Conservation (phyloP, 2,113 vertebrate genomes). For the Pterocles orientalis region DNA sequence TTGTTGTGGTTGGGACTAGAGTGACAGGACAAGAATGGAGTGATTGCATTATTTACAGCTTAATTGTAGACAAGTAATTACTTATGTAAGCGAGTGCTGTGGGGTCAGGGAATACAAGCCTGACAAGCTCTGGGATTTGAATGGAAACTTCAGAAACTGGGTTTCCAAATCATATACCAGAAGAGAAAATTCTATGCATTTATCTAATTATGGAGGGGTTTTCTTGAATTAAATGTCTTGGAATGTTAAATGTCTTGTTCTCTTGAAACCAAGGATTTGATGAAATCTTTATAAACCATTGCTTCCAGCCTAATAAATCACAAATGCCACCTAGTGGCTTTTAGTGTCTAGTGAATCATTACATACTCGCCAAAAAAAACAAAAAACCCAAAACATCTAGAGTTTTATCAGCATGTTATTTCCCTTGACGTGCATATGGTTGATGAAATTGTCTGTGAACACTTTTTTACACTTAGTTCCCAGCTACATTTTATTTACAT, state of each 20-base stretch:
- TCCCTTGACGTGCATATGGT: background rate
- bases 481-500: background rate
- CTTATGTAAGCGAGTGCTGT: conserved; percentile 69
- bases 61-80: conserved; percentile 84
- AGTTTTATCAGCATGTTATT: background rate
- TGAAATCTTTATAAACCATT: conserved; percentile 42
- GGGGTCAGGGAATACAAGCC: conserved; percentile 70
- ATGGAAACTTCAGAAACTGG: conserved; percentile 50
- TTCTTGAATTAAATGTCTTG: conserved; percentile 59
- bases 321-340: conserved; percentile 83
- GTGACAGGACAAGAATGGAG: conserved; percentile 81
- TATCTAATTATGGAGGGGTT: background rate
- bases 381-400: background rate
- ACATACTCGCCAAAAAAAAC: rapidly evolving
- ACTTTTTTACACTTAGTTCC: background rate
- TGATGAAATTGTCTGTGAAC: background rate
- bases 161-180: background rate
- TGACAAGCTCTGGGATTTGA: conserved; percentile 53
- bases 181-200: conserved; percentile 36
- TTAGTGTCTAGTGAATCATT: conserved; percentile 24
- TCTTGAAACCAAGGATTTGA: conserved; percentile 50
- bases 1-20: conserved; percentile 80
- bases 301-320: conserved; percentile 77
- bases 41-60: conserved; percentile 86
- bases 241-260: conserved; percentile 66